Percentiles rank a stretch among this genome's conserved stretches.
These are phyloP conservation scores for Trissolcus basalis DNA, from an alignment of 1,140 invertebrate genomes.

Conservation along the genomic window DNA sequence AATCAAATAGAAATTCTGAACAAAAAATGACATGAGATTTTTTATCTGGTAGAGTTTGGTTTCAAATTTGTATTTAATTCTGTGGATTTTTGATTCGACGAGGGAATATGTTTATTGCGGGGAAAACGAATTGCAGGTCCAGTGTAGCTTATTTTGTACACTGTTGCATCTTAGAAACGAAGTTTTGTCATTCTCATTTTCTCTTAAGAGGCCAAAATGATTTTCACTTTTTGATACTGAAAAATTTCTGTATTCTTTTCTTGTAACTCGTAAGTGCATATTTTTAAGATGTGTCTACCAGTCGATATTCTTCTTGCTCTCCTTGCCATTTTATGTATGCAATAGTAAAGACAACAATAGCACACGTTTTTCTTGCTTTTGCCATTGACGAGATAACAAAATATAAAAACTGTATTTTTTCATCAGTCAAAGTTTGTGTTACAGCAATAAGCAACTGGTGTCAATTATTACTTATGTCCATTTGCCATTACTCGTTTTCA, in stretches of 20 bases:
- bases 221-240: neutral
- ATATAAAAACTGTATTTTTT: neutral
- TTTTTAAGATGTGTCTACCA: conserved; percentile 1
- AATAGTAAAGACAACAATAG: neutral
- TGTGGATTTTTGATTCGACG: too few species aligned
- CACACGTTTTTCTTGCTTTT: too few species aligned
- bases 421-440: conserved; percentile 3
- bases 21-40: too few species aligned
- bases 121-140: too few species aligned
- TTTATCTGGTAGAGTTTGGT: too few species aligned
- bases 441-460: conserved; percentile 13
- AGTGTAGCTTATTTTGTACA: too few species aligned
- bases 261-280: neutral
- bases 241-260: neutral
- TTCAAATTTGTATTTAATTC: too few species aligned
- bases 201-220: conserved; percentile 5
- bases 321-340: neutral
- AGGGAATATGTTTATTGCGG: too few species aligned
- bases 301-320: conserved; percentile 2
- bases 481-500: neutral
- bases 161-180: too few species aligned
- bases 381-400: too few species aligned
- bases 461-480: conserved; percentile 40
- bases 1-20: too few species aligned
- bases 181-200: neutral